Base-by-base conservation (phyloP, 2,888 invertebrate genomes). In the Ganaspis brasiliensis region DNA sequence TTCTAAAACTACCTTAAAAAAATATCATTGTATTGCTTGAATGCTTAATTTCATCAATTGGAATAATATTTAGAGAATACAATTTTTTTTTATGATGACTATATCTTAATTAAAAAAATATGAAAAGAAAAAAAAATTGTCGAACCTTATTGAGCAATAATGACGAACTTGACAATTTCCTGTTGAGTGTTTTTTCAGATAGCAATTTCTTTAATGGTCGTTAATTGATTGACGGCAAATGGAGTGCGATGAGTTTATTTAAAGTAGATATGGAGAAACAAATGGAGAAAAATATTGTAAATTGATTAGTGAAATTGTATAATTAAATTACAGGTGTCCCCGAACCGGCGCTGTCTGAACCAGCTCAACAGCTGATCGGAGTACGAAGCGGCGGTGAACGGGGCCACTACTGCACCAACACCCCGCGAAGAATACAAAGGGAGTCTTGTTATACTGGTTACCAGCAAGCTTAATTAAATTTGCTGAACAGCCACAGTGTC, bases 321-420 rank as follows among this genome's bases (percentile, higher is more conserved):
- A 45, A 67, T 75, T 75, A 55, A 80, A 76, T 76, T 82, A 82
- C 88, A 91, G 91, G 91, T 91, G 91, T 90, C 90, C 90, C 90
- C 89, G 91, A 90, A 89, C 89, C 89, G 91, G 88, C 90, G 91
- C 90, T 90, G 90, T 89, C 90, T 91, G 91, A 91, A 91, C 89
- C 91, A 90, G 91, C 91, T 91, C 88, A 89, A 90, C 90, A 91
- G 91, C 91, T 91, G 91, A 91, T 91, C 89, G 89, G 87, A 90
- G 90, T 87, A 88, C 90, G 89, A 89, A 87, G 90, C 89, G 90
- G 89, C 90, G 90, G 90, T 90, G 91, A 90, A 87, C 89, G 89
- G 89, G 89, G 90, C 88, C 88, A 87, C 87, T 86, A 87, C 87
- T 86, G 88, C 88, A 88, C 88, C 90, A 89, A 86, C 89, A 83